Evolutionary conservation across 30 jellyfish, hydroid and myxozoan genomes (phyloP), one percentile per base, ranked within the genome.

Genomic region (Sanderia malayensis): DNA sequence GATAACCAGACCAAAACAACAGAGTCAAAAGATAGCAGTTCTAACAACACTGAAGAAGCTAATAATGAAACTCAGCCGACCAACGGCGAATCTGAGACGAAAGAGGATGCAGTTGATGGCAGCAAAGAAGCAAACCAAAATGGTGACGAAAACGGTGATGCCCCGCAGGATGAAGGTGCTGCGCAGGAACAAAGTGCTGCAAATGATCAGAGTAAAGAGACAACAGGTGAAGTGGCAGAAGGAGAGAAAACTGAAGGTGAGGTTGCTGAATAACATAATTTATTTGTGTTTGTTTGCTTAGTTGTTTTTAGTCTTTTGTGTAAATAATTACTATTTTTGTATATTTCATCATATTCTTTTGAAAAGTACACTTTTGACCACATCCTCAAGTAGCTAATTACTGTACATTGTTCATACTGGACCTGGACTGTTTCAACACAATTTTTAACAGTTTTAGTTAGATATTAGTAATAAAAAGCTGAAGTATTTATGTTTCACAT

Each of bases 321-420:
- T 46, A 70, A 70, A 70, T 46, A 66, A n/a, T n/a, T 41, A 2
- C 41, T 28, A n/a, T 66, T 15, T 37, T 66, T 66, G 27, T 49
- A 49, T 49, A 37, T 37, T 37, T 37, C 13, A 37, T 37, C 13
- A 13, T 37, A 37, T n/a, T n/a, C n/a, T n/a, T n/a, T n/a, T n/a
- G n/a, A n/a, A n/a, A n/a, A n/a, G n/a, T n/a, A n/a, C n/a, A n/a
- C n/a, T n/a, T n/a, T n/a, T n/a, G n/a, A n/a, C n/a, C n/a, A n/a
- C n/a, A n/a, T n/a, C n/a, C n/a, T n/a, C n/a, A n/a, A n/a, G n/a
- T n/a, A n/a, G n/a, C n/a, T n/a, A n/a, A n/a, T n/a, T n/a, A n/a
- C n/a, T n/a, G n/a, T n/a, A n/a, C n/a, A n/a, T n/a, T n/a, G n/a
- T n/a, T n/a, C n/a, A n/a, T n/a, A n/a, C n/a, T n/a, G n/a, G n/a